Conservation (phyloP, 2,797 vertebrate genomes). For the Uromys caudimaculatus region DNA sequence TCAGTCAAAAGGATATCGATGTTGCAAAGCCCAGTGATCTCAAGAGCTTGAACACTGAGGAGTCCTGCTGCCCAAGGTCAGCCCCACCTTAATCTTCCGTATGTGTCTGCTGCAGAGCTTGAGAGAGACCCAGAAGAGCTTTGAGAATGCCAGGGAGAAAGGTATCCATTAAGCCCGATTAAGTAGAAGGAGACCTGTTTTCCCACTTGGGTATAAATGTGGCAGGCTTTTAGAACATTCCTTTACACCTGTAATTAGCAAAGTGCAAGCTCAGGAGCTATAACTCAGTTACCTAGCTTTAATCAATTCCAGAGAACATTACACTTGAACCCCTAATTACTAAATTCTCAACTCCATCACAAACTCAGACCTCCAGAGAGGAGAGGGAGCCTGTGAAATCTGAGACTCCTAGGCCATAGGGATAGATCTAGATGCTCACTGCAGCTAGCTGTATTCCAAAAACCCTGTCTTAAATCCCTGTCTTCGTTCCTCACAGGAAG, state of each 20-base stretch:
- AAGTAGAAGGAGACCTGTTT: neutral
- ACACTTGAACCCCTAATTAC: slow-evolving; percentile 30
- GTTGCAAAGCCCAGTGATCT: neutral
- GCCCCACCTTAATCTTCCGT: neutral
- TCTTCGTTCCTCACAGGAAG: neutral
- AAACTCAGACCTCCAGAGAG: neutral
- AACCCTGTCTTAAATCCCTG: neutral
- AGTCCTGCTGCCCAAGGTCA: neutral
- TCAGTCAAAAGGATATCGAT: slow-evolving; percentile 7
- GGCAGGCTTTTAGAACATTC: slow-evolving; percentile 37
- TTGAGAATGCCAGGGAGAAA: neutral
- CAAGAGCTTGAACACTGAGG: neutral
- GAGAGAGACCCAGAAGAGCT: neutral
- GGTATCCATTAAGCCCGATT: neutral
- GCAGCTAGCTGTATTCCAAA: neutral
- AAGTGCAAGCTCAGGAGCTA: slow-evolving; percentile 48
- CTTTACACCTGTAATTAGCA: slow-evolving; percentile 36
- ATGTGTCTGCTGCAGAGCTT: neutral
- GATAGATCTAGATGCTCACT: neutral
- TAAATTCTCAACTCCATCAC: neutral
- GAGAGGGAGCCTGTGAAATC: neutral
- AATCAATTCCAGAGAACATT: slow-evolving; percentile 49
- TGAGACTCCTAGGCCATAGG: neutral
- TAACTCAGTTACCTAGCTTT: neutral
- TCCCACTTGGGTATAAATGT: neutral